Conservation (phyloP, 37 sponge, comb jelly and placozoan genomes). For the Geodia barretti region DNA sequence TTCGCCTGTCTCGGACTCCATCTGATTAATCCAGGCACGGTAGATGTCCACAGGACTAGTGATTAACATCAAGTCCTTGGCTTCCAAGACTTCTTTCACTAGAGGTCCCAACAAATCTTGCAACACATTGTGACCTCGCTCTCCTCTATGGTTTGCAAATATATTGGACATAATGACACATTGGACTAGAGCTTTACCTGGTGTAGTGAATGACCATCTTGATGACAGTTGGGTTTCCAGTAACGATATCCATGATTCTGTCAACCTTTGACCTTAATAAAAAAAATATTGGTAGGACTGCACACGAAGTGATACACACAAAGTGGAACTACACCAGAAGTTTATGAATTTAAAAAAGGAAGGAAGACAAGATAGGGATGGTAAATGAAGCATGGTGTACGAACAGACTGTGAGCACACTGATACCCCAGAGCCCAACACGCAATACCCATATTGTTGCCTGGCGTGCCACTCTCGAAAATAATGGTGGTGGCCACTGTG, state of each 20-base stretch:
- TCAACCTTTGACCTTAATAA: conserved; percentile 82
- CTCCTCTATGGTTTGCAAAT: conserved; percentile 45
- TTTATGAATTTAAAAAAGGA: too few relatives aligned
- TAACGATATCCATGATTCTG: conserved; percentile 87
- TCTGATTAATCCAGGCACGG: conserved; percentile 97
- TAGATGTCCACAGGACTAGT: conserved; percentile 95
- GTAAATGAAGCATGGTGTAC: neutral
- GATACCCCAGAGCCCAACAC: too few relatives aligned
- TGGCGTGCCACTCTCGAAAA: too few relatives aligned
- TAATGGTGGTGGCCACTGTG: too few relatives aligned
- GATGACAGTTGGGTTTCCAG: conserved; percentile 97
- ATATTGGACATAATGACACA: neutral
- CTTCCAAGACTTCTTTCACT: conserved; percentile 77
- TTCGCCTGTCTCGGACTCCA: conserved; percentile 96
- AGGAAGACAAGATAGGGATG: neutral
- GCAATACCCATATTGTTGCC: too few relatives aligned
- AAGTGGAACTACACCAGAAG: too few relatives aligned
- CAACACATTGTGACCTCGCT: conserved; percentile 71
- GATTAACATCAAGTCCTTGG: conserved; percentile 72
- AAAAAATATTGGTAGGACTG: too few relatives aligned
- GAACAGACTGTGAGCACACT: neutral
- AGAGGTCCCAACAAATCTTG: conserved; percentile 86
- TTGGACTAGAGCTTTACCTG: conserved; percentile 16
- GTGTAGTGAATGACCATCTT: conserved; percentile 97
- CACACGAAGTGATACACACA: too few relatives aligned